Percentiles rank a stretch among this genome's conserved stretches.
Conservation (phyloP, 2,797 vertebrate species). For the Xenentodon cancila region DNA sequence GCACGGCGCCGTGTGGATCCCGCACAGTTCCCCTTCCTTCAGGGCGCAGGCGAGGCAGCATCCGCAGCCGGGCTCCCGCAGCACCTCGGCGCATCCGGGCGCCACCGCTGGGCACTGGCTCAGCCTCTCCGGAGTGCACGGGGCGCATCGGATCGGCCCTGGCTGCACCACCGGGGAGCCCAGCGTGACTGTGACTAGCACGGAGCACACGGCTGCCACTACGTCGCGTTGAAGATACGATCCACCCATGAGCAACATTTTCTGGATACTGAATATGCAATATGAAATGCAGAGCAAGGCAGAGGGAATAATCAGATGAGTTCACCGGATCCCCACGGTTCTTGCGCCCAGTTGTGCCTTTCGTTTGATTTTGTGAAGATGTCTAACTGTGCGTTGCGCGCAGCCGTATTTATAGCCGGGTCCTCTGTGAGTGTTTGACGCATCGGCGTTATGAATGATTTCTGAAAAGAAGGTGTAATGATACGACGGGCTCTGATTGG, state of each 20-base stretch:
- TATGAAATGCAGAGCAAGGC: conserved; percentile 40
- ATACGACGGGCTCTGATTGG: conserved; percentile 78
- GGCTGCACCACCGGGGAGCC: conserved; percentile 78
- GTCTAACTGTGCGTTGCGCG: conserved; percentile 71
- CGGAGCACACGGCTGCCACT: conserved; percentile 59
- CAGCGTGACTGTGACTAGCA: conserved; percentile 62
- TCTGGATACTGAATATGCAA: conserved; percentile 49
- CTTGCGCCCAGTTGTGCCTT: conserved; percentile 59
- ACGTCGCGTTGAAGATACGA: conserved; percentile 55
- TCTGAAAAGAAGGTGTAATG: conserved; percentile 85
- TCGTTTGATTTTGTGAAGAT: conserved; percentile 68
- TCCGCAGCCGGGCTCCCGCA: conserved; percentile 88
- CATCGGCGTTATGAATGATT: conserved; percentile 84
- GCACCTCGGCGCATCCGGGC: conserved; percentile 83
- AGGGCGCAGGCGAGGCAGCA: conserved; percentile 91
- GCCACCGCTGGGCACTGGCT: conserved; percentile 87
- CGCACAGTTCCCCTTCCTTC: conserved; percentile 84
- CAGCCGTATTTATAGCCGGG: conserved; percentile 83
- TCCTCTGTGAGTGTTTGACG: conserved; percentile 81
- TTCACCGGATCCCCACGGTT: conserved; percentile 38
- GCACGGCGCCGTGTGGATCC: conserved; percentile 92
- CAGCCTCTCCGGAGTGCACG: conserved; percentile 85
- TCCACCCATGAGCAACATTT: conserved; percentile 71
- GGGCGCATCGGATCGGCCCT: conserved; percentile 82
- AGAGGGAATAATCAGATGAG: conserved; percentile 29